phyloP scores from a whole-genome alignment of 2,888 invertebrate genomes.

The Limnephilus marmoratus region DNA sequence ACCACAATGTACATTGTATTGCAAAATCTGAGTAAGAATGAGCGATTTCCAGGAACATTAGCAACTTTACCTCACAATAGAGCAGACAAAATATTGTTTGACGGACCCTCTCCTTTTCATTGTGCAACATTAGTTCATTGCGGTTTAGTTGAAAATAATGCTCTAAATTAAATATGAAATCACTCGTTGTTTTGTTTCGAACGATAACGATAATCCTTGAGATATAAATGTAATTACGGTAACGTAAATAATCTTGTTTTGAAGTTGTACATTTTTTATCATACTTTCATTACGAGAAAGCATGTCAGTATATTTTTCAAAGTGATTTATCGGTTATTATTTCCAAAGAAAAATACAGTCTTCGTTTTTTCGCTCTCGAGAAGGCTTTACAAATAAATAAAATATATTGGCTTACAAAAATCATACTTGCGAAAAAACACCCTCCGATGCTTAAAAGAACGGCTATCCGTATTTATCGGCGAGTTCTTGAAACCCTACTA shows the following conservation, averaged over 20 bases:
- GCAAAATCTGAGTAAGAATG: background rate
- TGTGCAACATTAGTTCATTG: background rate
- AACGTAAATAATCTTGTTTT: background rate
- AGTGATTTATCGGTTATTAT: background rate
- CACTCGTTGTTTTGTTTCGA: too few relatives aligned
- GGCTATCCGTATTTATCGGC: conserved; percentile 22
- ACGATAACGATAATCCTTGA: background rate
- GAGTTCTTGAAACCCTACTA: background rate
- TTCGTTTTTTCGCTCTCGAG: background rate
- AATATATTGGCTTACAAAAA: background rate
- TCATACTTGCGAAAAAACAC: background rate
- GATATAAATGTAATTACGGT: background rate
- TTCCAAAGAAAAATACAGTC: background rate
- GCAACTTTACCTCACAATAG: background rate
- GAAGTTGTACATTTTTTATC: background rate
- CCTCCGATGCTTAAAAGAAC: background rate
- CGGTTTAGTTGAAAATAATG: background rate
- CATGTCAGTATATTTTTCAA: background rate
- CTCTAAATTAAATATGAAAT: too few relatives aligned
- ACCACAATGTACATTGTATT: background rate
- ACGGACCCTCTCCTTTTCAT: background rate
- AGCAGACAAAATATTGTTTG: background rate
- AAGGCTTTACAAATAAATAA: background rate
- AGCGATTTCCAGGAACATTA: background rate
- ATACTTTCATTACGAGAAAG: background rate